Conservation (phyloP, 2,888 invertebrate genomes). For the Dugesia japonica region DNA sequence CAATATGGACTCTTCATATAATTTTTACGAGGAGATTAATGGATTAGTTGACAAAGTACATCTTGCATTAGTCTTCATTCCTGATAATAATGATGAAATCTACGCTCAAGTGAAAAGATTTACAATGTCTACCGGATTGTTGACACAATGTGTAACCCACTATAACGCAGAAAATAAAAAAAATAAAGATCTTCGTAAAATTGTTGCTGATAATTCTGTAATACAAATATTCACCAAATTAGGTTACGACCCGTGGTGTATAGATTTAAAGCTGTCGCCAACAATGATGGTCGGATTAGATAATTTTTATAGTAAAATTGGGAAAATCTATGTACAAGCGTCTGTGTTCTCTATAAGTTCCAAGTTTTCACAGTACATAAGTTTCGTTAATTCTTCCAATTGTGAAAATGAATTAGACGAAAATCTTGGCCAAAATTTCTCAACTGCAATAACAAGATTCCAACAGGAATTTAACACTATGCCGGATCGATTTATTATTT, state of each 20-base stretch:
- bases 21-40: background rate
- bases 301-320: conserved; percentile 66
- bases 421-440: conserved; percentile 39
- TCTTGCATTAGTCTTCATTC: background rate
- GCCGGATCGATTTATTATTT: conserved; percentile 68
- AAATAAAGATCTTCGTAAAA: background rate
- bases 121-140: background rate
- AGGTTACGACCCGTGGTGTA: conserved; percentile 12
- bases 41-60: background rate
- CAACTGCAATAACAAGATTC: conserved; percentile 39
- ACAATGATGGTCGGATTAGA: conserved; percentile 69
- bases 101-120: background rate
- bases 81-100: background rate
- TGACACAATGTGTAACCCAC: background rate
- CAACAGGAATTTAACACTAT: conserved; percentile 53
- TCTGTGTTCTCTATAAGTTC: conserved; percentile 65
- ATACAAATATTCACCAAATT: background rate
- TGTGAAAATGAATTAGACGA: conserved; percentile 51
- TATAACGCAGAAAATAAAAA: background rate
- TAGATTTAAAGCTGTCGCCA: conserved; percentile 34
- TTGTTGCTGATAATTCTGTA: conserved; percentile 67
- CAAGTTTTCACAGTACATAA: conserved; percentile 54
- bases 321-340: conserved; percentile 59
- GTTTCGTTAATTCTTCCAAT: background rate
- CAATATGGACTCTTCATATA: background rate